Evolutionary conservation across 2,888 invertebrate genomes (phyloP).

Genomic region (Cepaea hortensis): DNA sequence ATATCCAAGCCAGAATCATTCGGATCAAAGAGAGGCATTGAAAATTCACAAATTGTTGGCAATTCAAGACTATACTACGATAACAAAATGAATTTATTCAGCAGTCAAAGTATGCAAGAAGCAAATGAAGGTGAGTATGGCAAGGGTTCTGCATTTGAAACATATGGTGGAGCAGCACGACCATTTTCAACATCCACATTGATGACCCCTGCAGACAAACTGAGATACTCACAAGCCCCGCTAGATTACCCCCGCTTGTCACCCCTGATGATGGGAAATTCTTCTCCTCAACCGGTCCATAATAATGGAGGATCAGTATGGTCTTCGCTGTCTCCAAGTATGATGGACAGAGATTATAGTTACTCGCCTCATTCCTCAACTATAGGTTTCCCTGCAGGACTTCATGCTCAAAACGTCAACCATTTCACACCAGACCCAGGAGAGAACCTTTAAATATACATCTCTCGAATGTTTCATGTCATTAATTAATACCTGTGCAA

Average conservation of each 20-base stretch:
- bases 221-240: constrained; percentile 42
- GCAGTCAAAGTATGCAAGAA: constrained; percentile 11
- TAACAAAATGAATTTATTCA: constrained; percentile 46
- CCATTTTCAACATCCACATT: constrained; percentile 32
- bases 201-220: constrained; percentile 39
- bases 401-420: constrained; percentile 39
- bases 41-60: not conserved
- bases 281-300: constrained; percentile 6
- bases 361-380: constrained; percentile 53
- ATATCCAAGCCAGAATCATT: constrained; percentile 34
- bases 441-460: not conserved
- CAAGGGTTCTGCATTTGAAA: constrained; percentile 28
- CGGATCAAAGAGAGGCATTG: constrained; percentile 19
- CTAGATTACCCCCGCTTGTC: constrained; percentile 45
- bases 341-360: constrained; percentile 58
- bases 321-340: constrained; percentile 58
- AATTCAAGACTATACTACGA: constrained; percentile 25
- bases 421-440: constrained; percentile 13
- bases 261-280: constrained; percentile 35
- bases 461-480: too few species aligned
- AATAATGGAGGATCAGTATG: not conserved
- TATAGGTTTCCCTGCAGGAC: constrained; percentile 30
- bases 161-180: constrained; percentile 3
- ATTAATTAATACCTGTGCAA: too few species aligned
- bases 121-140: constrained; percentile 28